phyloP scores from a whole-genome alignment of 2,888 invertebrate genomes.

The Blastobasis lacticolella region DNA sequence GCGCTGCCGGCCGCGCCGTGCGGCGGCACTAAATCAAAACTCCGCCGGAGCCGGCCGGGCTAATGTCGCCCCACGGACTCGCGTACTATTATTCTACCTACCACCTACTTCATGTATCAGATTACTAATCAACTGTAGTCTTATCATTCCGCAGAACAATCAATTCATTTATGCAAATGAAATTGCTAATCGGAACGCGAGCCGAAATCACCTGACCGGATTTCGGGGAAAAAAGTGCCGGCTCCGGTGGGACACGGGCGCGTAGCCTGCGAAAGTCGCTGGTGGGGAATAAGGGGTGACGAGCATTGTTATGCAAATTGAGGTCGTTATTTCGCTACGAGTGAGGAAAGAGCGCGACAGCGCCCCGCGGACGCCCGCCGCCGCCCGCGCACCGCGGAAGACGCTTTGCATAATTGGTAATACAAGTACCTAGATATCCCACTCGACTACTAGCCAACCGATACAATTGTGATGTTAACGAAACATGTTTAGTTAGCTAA shows the following conservation, averaged over 20 bases:
- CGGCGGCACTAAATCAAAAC: constrained; percentile 40
- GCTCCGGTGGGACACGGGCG: constrained; percentile 57
- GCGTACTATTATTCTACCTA: background rate
- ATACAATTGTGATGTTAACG: constrained; percentile 22
- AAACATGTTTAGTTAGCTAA: background rate
- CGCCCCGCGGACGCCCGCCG: constrained; percentile 40
- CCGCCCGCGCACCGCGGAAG: constrained; percentile 58
- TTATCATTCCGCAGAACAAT: too few species aligned
- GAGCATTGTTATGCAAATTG: constrained; percentile 74
- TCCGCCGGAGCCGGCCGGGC: background rate
- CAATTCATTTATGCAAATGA: too few species aligned
- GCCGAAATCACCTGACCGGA: constrained; percentile 31
- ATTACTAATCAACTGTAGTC: too few species aligned
- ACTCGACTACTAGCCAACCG: constrained; percentile 1
- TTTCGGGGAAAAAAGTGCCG: constrained; percentile 51
- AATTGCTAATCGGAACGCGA: too few species aligned
- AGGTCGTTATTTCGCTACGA: constrained; percentile 73
- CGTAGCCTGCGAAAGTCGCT: constrained; percentile 63
- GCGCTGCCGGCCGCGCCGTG: constrained; percentile 18
- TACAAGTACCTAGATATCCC: constrained; percentile 47
- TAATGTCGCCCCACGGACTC: background rate
- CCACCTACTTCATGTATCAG: too few species aligned
- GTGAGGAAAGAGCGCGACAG: constrained; percentile 70
- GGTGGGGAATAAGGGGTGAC: constrained; percentile 69
- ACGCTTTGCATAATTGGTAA: constrained; percentile 72